Conservation (phyloP, 1,140 invertebrate species). For the Pogonomyrmex barbatus region DNA sequence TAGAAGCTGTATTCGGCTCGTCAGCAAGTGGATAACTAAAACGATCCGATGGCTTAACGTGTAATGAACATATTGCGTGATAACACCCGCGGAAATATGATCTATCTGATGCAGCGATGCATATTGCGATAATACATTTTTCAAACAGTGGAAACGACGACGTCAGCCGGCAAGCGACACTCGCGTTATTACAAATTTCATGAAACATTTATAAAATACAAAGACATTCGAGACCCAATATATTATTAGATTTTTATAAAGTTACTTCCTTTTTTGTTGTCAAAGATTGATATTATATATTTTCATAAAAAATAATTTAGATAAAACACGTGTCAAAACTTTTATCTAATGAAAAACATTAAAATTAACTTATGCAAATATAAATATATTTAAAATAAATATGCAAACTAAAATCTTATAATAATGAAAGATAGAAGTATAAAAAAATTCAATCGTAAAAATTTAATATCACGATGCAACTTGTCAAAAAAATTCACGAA, state of each 20-base stretch:
- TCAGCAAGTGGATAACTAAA: conserved; percentile 66
- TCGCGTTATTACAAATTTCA: not conserved
- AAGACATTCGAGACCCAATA: not conserved
- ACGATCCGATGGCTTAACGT: conserved; percentile 58
- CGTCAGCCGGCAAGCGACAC: not conserved
- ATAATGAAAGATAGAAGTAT: not conserved
- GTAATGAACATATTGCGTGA: conserved; percentile 70
- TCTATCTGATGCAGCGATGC: conserved; percentile 50
- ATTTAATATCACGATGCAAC: not conserved
- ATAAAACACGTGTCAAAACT: not conserved
- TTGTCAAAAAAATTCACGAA: not conserved
- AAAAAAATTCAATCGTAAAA: not conserved
- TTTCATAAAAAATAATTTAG: not conserved
- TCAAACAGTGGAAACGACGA: not conserved
- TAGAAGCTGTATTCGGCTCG: conserved; percentile 57
- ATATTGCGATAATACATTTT: conserved; percentile 62
- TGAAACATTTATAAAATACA: not conserved
- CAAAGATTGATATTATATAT: not conserved
- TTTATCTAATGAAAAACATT: not conserved
- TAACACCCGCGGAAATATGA: conserved; percentile 64
- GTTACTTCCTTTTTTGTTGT: not conserved
- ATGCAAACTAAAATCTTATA: not conserved
- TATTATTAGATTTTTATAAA: not conserved
- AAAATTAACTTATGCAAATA: too few species aligned
- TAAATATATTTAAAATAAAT: not conserved